Evolutionary conservation across 2,888 invertebrate genomes (phyloP).

Genomic region (Aleiodes alternator): DNA sequence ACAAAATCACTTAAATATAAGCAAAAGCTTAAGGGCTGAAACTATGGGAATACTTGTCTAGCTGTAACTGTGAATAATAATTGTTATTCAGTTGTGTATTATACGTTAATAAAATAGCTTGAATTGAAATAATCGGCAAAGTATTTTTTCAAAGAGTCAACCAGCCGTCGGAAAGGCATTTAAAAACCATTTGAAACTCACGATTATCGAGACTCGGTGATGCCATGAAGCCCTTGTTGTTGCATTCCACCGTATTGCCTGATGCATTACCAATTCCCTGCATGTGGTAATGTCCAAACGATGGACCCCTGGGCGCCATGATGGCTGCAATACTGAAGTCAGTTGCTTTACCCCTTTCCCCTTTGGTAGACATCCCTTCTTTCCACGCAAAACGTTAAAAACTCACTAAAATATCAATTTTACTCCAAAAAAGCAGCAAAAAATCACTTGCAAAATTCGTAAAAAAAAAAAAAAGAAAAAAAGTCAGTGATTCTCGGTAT

Average conservation of each 20-base stretch:
- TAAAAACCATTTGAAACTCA: conserved; percentile 59
- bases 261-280: conserved; percentile 71
- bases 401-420: conserved; percentile 69
- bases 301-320: conserved; percentile 78
- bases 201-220: conserved; percentile 67
- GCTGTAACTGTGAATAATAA: no score
- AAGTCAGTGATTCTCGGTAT: no score
- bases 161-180: neutral
- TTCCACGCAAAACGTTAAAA: conserved; percentile 72
- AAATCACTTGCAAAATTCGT: neutral
- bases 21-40: no score
- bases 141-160: no score
- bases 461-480: neutral
- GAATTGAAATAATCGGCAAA: no score
- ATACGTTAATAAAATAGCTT: no score
- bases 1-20: no score
- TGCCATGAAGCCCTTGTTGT: conserved; percentile 68
- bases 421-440: no score
- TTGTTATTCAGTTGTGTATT: no score
- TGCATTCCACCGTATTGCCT: conserved; percentile 68
- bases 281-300: conserved; percentile 74
- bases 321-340: conserved; percentile 85
- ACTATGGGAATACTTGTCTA: no score
- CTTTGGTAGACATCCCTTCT: conserved; percentile 76
- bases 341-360: conserved; percentile 77